Evolutionary conservation across 2,888 invertebrate species (phyloP).

Genomic region (Scrobipalpa costella): DNA sequence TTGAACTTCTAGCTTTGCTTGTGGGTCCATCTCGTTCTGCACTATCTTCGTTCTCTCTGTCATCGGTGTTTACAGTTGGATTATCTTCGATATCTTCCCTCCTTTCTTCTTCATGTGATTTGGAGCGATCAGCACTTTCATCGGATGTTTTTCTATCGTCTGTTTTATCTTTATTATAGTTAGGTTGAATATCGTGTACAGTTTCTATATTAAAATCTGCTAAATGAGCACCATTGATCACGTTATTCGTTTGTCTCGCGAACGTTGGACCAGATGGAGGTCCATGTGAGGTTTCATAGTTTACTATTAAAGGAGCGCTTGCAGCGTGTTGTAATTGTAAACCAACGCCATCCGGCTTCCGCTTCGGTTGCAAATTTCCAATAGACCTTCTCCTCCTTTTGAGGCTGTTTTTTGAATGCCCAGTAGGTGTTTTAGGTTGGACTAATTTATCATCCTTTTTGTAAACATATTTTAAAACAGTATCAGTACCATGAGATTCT

Average conservation of each 20-base stretch:
- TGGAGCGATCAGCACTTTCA: constrained; percentile 31
- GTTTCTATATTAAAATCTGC: constrained; percentile 69
- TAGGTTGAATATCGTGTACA: constrained; percentile 45
- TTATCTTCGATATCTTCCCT: constrained; percentile 40
- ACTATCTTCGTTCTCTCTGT: constrained; percentile 31
- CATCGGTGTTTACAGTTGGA: constrained; percentile 23
- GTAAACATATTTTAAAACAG: constrained; percentile 60
- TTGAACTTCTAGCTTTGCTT: constrained; percentile 2
- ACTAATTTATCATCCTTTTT: constrained; percentile 49
- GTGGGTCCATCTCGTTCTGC: neutral
- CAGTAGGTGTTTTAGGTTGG: constrained; percentile 46
- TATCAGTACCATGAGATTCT: constrained; percentile 43
- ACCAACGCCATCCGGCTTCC: constrained; percentile 32
- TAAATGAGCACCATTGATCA: constrained; percentile 52
- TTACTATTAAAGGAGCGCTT: constrained; percentile 51
- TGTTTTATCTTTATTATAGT: constrained; percentile 18
- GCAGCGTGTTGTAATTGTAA: constrained; percentile 38
- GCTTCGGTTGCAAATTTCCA: neutral
- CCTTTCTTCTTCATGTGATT: constrained; percentile 34
- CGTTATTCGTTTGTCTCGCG: constrained; percentile 39
- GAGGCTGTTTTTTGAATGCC: constrained; percentile 60
- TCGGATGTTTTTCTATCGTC: constrained; percentile 29
- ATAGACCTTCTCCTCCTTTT: constrained; percentile 54
- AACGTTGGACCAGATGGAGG: constrained; percentile 39
- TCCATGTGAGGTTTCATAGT: constrained; percentile 58